phyloP scores from a whole-genome alignment of 2,888 invertebrate species.

The Torymus auratus region DNA sequence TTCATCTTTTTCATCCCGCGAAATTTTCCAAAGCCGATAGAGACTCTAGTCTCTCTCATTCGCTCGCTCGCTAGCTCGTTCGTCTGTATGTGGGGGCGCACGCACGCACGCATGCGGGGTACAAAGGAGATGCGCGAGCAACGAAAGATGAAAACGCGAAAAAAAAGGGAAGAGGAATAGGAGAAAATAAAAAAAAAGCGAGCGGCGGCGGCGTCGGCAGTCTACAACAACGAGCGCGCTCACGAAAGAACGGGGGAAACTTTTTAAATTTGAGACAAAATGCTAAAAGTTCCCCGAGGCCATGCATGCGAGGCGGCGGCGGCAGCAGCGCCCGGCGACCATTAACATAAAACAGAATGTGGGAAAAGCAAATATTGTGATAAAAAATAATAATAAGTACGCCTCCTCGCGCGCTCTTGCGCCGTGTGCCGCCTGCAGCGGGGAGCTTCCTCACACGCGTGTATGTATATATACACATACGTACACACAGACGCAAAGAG shows the following conservation, averaged over 20 bases:
- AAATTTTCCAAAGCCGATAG: slow-evolving; percentile 45
- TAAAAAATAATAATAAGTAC: slow-evolving; percentile 68
- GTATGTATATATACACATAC: no score
- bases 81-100: no score
- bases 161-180: slow-evolving; percentile 2
- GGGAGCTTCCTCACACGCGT: background rate
- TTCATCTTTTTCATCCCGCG: slow-evolving; percentile 55
- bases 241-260: slow-evolving; percentile 63
- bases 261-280: slow-evolving; percentile 74
- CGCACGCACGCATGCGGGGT: background rate
- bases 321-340: slow-evolving; percentile 63
- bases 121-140: background rate
- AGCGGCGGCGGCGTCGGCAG: slow-evolving; percentile 19
- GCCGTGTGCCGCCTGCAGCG: slow-evolving; percentile 36
- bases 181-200: slow-evolving; percentile 12
- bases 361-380: slow-evolving; percentile 68
- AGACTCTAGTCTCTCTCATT: no score
- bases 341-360: slow-evolving; percentile 72
- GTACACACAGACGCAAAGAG: slow-evolving; percentile 14
- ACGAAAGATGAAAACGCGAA: slow-evolving; percentile 25
- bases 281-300: slow-evolving; percentile 73
- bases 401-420: slow-evolving; percentile 6
- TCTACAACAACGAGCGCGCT: no score
- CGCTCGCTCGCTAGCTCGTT: no score
- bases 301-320: slow-evolving; percentile 66